These are phyloP conservation scores for Lutra lutra DNA, from an alignment of 2,797 vertebrate genomes.

Conservation along the genomic window DNA sequence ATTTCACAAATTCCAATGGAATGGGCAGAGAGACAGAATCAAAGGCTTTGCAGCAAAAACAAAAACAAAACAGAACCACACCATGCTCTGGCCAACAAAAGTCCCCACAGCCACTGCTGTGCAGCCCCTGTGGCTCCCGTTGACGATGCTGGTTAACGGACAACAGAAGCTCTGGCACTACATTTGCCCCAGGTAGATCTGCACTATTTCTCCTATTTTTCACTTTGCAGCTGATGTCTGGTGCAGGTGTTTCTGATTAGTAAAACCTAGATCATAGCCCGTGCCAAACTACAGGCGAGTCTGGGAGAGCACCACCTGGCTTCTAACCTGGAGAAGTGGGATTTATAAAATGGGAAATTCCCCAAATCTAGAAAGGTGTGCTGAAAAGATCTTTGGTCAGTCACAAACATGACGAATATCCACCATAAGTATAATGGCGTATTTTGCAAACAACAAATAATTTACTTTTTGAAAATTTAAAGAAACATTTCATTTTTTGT, in stretches of 20 bases:
- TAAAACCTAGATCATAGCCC: background rate
- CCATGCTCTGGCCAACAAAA: background rate
- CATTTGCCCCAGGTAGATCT: background rate
- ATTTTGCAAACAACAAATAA: background rate
- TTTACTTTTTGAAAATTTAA: background rate
- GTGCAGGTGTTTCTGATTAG: background rate
- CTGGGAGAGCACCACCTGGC: background rate
- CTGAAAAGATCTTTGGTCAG: background rate
- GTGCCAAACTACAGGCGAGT: background rate
- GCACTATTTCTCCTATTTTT: background rate
- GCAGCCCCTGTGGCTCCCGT: background rate
- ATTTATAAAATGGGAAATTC: background rate
- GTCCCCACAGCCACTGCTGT: background rate
- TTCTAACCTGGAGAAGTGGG: background rate
- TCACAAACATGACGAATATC: background rate
- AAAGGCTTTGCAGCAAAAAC: background rate
- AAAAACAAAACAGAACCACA: background rate
- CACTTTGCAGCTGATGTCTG: background rate
- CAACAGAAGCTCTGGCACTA: background rate
- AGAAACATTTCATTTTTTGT: background rate
- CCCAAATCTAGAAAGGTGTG: background rate
- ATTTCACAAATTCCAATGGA: background rate
- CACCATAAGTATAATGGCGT: background rate
- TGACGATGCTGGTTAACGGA: background rate
- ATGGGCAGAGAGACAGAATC: background rate